These are phyloP conservation scores for Ceratotherium simum DNA, from an alignment of 2,113 vertebrate genomes.

Conservation along the genomic window DNA sequence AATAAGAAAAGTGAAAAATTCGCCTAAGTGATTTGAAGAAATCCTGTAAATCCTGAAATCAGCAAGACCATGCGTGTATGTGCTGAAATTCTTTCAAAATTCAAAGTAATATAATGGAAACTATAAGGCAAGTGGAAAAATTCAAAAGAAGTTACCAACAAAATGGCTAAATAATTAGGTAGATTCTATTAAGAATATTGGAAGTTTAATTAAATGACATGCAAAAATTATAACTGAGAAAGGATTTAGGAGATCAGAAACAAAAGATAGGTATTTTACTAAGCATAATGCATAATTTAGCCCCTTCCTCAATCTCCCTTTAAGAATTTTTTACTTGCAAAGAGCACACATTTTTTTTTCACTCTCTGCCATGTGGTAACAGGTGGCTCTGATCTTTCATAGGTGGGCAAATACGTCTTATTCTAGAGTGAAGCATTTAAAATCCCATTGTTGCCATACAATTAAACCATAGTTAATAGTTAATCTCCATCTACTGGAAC, in stretches of 20 bases:
- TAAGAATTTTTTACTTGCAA: neutral
- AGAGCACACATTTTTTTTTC: neutral
- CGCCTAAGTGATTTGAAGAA: neutral
- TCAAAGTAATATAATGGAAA: neutral
- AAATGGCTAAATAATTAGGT: neutral
- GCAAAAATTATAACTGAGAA: neutral
- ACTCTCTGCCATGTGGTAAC: neutral
- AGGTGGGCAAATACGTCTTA: neutral
- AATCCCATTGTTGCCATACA: neutral
- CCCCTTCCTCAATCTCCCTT: neutral
- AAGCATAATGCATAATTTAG: neutral
- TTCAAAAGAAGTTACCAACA: neutral
- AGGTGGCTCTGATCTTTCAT: neutral
- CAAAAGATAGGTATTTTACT: neutral
- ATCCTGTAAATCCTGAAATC: neutral
- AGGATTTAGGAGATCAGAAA: neutral
- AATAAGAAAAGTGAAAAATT: neutral
- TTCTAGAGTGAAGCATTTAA: neutral
- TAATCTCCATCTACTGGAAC: neutral
- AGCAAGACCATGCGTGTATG: neutral
- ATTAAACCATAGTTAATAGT: neutral
- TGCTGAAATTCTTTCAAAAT: neutral
- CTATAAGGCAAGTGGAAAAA: neutral
- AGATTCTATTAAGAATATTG: neutral
- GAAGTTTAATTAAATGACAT: neutral